Percentiles rank a stretch among this genome's conserved stretches.
phyloP scores from a whole-genome alignment of 1,140 invertebrate species.

The Macrotrachela quadricornifera region DNA sequence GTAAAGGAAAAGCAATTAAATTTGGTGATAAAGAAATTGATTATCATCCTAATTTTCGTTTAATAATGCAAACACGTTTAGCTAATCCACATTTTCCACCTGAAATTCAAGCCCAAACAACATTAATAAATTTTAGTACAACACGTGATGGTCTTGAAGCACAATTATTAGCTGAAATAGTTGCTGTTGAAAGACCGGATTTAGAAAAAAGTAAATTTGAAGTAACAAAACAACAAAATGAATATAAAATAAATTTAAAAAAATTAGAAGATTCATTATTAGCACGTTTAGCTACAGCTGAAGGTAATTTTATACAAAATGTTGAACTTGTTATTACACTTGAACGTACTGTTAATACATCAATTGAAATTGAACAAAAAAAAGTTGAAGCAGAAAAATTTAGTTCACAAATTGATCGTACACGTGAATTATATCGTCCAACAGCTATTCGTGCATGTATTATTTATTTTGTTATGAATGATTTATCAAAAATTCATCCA shows the following conservation, averaged over 20 bases:
- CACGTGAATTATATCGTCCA: not conserved
- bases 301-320: not conserved
- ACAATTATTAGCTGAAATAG: constrained; percentile 82
- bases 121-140: constrained; percentile 85
- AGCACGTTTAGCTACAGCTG: not conserved
- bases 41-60: constrained; percentile 49
- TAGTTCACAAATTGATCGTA: not conserved
- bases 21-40: not conserved
- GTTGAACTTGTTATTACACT: not conserved
- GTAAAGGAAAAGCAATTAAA: not conserved
- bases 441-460: not conserved
- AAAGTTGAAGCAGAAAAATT: not conserved
- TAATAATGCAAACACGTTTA: constrained; percentile 81
- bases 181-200: constrained; percentile 21
- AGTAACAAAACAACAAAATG: not conserved
- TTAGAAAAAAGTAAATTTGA: not conserved
- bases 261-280: not conserved
- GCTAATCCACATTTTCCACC: constrained; percentile 93
- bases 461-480: not conserved
- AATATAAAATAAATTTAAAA: not conserved
- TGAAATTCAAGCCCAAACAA: constrained; percentile 91
- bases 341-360: not conserved
- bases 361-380: not conserved
- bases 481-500: not conserved
- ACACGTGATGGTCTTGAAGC: constrained; percentile 88